Conservation (phyloP, 2,113 vertebrate species). For the Dicaeum eximium region DNA sequence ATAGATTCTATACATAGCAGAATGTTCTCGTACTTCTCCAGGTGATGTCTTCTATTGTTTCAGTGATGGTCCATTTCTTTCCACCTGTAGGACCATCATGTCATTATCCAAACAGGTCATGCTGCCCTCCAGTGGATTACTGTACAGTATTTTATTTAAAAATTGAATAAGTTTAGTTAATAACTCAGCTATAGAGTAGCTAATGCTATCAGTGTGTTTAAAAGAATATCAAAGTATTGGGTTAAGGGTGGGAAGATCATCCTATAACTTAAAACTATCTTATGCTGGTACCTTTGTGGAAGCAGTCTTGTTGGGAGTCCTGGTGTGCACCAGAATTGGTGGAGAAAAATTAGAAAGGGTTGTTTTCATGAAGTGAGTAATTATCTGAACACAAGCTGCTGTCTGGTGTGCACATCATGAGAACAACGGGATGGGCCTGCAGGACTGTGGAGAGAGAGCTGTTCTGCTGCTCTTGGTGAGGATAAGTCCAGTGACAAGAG, state of each 20-base stretch:
- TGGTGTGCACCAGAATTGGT: background rate
- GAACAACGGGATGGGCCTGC: background rate
- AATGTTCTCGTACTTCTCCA: background rate
- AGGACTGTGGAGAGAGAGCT: background rate
- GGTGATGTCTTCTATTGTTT: background rate
- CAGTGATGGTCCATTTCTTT: background rate
- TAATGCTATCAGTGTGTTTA: background rate
- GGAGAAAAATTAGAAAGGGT: background rate
- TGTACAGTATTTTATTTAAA: background rate
- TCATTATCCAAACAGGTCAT: constrained; percentile 21
- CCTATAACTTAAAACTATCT: background rate
- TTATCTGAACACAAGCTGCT: background rate
- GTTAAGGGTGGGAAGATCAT: background rate
- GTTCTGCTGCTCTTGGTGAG: background rate
- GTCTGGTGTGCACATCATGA: background rate
- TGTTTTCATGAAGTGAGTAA: background rate
- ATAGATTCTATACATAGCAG: background rate
- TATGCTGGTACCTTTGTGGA: background rate
- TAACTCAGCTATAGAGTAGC: background rate
- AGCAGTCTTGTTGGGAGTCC: background rate
- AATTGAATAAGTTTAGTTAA: background rate
- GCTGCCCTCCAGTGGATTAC: constrained; percentile 51
- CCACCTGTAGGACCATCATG: background rate
- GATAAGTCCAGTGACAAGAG: background rate
- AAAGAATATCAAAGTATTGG: background rate